Evolutionary conservation across 1,140 invertebrate species (phyloP), one percentile per base, ranked within the genome.

Genomic region (Heliothis virescens): DNA sequence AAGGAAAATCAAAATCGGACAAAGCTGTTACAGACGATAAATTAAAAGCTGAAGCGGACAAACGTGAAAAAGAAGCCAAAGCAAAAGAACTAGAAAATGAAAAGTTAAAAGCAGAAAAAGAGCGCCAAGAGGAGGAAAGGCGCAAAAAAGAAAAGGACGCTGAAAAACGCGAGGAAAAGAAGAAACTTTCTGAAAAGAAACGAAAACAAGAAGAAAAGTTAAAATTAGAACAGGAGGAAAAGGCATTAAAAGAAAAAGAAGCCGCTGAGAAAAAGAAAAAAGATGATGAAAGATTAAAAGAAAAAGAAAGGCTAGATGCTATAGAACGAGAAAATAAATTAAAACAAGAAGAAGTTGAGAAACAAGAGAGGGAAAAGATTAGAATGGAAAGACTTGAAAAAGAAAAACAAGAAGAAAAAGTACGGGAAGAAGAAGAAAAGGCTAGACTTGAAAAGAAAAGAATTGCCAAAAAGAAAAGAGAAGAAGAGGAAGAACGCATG

Each of bases 321-420:
- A 55, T 53, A 71, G 52, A 34, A 53, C 53, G 26, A 59, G 41
- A 57, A 41, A n/a, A 73, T 59, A 84, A 60, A 29, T 73, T 69
- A 48, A 87, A 77, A 63, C 41, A 84, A 80, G 80, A 83, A 82
- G 82, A 83, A 81, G 74, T 83, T 62, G 3, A 52, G 79, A n/a
- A 89, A 83, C 79, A 77, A 76, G 50, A 79, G 85, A 83, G 79
- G 82, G 65, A 80, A 65, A 81, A 80, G 62, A 82, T 65, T 81
- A 79, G 81, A 52, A 71, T 73, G 62, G 65, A 86, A 50, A 62
- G 81, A 74, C 55, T 41, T 84, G 79, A 84, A 87, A 72, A 76
- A 81, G 82, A 84, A 72, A 83, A 52, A 12, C 52, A 81, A 72
- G 71, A 85, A 63, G 18, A 21, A 79, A 78, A 78, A 87, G 79